phyloP scores from a whole-genome alignment of 2,888 invertebrate species.

The Petrophora chlorosata region DNA sequence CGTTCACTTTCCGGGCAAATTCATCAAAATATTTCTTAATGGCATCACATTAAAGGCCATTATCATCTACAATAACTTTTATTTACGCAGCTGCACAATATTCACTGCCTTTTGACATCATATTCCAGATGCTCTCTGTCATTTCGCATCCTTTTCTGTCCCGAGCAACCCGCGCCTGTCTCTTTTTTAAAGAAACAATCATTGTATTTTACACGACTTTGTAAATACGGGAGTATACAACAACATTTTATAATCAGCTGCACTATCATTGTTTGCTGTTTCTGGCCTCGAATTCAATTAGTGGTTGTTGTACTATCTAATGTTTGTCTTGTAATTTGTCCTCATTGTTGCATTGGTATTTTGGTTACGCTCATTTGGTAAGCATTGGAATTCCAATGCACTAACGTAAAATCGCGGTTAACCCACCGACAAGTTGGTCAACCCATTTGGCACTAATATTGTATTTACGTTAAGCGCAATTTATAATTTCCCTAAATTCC shows the following conservation, averaged over 20 bases:
- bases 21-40: conserved; percentile 13
- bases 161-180: conserved; percentile 40
- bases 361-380: no score
- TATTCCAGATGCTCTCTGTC: conserved; percentile 53
- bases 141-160: conserved; percentile 43
- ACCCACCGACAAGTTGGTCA: no score
- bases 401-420: no score
- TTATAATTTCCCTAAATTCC: no score
- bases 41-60: conserved; percentile 7
- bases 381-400: no score
- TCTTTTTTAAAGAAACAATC: conserved; percentile 15
- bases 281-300: conserved; percentile 31
- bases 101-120: conserved; percentile 47
- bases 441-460: no score
- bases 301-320: conserved; percentile 11
- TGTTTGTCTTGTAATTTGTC: conserved; percentile 17
- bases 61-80: conserved; percentile 17
- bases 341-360: conserved; percentile 10
- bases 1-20: background rate
- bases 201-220: conserved; percentile 24
- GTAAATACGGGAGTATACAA: conserved; percentile 24
- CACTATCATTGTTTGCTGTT: conserved; percentile 33
- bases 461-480: no score
- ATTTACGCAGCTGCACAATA: conserved; percentile 62
- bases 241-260: conserved; percentile 24